Base-by-base conservation (phyloP, 2,113 vertebrate species). In the Acrocephalus kingi region DNA sequence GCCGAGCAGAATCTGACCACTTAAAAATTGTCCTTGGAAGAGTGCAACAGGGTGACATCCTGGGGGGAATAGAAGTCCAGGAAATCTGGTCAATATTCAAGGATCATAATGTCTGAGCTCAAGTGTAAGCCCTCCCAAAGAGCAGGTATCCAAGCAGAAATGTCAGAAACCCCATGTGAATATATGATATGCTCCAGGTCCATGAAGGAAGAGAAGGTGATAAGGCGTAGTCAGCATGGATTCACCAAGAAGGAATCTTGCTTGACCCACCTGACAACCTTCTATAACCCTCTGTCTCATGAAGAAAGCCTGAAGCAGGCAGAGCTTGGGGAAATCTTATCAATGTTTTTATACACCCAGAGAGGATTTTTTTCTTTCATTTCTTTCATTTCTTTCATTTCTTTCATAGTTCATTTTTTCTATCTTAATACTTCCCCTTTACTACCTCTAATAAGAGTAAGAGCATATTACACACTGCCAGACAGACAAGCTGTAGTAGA, bases 111-210 rank as follows among this genome's bases (percentile, higher is more conserved):
- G 20, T 41, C 12, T 11, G 51, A 20, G 24, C 10, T 64, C 28
- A 49, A n/a, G 35, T 33, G 9, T 28, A 62, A 64, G 19, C 30
- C 39, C 9, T 27, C 14, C 16, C 43, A 46, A 15, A 27, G 37
- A 72, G n/a, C 11, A 33, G 8, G 10, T 19, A 28, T 25, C 16
- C 37, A 41, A 21, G 9, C 51, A 66, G 49, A 61, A 83, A 21
- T 7, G 5, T 13, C 27, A 27, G 45, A 52, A 51, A 3, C 5
- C 4, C 43, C 18, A 4, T 24, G 30, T 39, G 43, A 27, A 51
- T 39, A 5, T 27, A 20, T 0, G 0, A 12, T 15, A 30, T 24
- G 6, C 25, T 48, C 45, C n/a, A 81, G 11, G 25, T 19, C 33
- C 7, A 3, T 46, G 62, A 24, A 31, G 61, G 15, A 46, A 55